These are phyloP conservation scores for Molanna angustata DNA, from an alignment of 2,888 invertebrate species.

Conservation along the genomic window DNA sequence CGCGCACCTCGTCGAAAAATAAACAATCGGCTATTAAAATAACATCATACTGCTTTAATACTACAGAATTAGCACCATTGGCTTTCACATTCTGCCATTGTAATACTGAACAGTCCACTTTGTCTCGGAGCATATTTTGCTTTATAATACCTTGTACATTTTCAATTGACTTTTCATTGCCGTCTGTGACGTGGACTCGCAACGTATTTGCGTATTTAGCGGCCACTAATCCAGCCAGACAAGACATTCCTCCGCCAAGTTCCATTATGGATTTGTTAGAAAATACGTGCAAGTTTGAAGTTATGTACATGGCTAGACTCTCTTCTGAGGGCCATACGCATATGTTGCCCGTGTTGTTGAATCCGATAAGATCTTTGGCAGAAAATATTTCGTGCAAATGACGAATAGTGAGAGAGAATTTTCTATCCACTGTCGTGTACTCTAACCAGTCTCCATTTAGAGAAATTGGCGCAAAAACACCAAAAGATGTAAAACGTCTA, in stretches of 20 bases:
- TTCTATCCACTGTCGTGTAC: conserved; percentile 51
- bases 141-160: conserved; percentile 67
- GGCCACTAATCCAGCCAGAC: conserved; percentile 71
- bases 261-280: conserved; percentile 69
- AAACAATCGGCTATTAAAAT: conserved; percentile 78
- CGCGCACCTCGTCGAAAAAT: conserved; percentile 72
- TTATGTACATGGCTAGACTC: conserved; percentile 65
- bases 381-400: conserved; percentile 62
- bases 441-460: conserved; percentile 58
- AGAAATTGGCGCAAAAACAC: conserved; percentile 45
- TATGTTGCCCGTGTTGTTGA: conserved; percentile 78
- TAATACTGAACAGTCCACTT: conserved; percentile 42
- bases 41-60: conserved; percentile 56
- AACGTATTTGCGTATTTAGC: conserved; percentile 65
- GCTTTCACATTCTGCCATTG: conserved; percentile 49
- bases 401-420: conserved; percentile 57
- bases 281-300: conserved; percentile 64
- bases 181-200: conserved; percentile 71
- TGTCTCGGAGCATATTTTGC: conserved; percentile 56
- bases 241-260: conserved; percentile 83
- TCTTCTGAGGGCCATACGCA: conserved; percentile 81
- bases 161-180: conserved; percentile 71
- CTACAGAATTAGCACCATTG: conserved; percentile 4
- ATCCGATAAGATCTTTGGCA: conserved; percentile 72
- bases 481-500: conserved; percentile 58